Conservation (phyloP, 2,113 vertebrate genomes). For the Passer domesticus region DNA sequence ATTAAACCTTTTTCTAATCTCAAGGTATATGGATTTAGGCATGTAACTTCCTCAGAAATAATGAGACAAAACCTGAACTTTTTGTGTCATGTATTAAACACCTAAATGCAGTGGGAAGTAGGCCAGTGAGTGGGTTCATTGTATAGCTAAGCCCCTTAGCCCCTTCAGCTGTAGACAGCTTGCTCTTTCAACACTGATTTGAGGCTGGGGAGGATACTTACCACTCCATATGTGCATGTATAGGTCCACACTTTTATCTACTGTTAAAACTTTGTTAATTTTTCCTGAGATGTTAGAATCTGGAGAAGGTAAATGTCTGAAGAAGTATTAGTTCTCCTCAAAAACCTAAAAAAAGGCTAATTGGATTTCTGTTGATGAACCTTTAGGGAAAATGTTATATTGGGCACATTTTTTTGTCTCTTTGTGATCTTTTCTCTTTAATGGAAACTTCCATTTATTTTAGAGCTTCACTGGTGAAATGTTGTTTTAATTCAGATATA, state of each 20-base stretch:
- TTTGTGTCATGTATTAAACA: background rate
- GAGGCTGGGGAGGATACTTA: background rate
- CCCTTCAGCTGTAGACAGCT: background rate
- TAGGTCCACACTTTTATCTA: background rate
- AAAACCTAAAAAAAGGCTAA: background rate
- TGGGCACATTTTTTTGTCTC: background rate
- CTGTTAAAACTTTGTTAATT: background rate
- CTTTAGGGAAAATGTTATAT: background rate
- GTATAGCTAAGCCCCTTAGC: background rate
- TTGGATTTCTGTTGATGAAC: background rate
- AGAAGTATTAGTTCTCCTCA: background rate
- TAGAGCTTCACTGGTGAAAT: background rate
- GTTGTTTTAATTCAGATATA: background rate
- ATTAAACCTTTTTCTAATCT: background rate
- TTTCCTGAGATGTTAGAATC: background rate
- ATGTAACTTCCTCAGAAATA: background rate
- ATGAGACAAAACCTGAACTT: background rate
- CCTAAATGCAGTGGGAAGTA: background rate
- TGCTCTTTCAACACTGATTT: background rate
- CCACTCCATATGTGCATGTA: fast-evolving
- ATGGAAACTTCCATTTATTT: slow-evolving; percentile 4
- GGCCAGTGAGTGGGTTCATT: background rate
- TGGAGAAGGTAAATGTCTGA: background rate
- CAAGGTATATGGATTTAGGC: background rate
- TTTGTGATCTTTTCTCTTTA: background rate